A percentile compares a stretch with the other conserved stretches of the same genome.
These are phyloP conservation scores for Mormoops blainvillei DNA, from an alignment of 2,113 vertebrate genomes.

Conservation along the genomic window DNA sequence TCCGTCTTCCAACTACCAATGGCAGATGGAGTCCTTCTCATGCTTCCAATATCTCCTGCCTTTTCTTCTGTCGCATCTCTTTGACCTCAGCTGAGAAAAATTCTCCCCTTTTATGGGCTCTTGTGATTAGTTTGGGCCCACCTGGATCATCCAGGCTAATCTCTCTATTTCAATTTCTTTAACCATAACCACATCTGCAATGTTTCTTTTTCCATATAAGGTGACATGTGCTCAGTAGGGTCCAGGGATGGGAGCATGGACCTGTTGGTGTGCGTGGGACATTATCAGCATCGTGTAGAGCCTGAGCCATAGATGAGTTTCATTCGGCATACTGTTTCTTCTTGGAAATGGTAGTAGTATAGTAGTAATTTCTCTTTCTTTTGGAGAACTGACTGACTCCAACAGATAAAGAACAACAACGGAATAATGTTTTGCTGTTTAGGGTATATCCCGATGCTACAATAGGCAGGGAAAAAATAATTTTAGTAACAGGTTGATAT, in stretches of 20 bases:
- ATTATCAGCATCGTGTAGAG: neutral
- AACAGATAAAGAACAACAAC: neutral
- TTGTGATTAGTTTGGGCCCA: neutral
- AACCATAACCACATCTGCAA: neutral
- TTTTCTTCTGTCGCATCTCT: neutral
- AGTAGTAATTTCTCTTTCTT: neutral
- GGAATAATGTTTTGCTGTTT: neutral
- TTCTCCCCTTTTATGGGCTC: neutral
- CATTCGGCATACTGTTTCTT: neutral
- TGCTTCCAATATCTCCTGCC: neutral
- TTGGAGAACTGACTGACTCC: neutral
- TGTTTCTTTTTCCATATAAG: neutral
- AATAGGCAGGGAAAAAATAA: neutral
- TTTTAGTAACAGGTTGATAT: neutral
- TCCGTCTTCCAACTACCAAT: neutral
- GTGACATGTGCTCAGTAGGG: no score
- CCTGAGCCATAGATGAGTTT: neutral
- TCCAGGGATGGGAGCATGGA: neutral
- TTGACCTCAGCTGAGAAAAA: neutral
- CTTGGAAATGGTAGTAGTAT: neutral
- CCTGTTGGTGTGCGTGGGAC: accelerated
- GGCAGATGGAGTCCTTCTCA: neutral
- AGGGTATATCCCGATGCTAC: neutral
- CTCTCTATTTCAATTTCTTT: neutral
- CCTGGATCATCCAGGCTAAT: neutral